Conservation (phyloP, 2,113 vertebrate genomes). For the Poecile atricapillus region DNA sequence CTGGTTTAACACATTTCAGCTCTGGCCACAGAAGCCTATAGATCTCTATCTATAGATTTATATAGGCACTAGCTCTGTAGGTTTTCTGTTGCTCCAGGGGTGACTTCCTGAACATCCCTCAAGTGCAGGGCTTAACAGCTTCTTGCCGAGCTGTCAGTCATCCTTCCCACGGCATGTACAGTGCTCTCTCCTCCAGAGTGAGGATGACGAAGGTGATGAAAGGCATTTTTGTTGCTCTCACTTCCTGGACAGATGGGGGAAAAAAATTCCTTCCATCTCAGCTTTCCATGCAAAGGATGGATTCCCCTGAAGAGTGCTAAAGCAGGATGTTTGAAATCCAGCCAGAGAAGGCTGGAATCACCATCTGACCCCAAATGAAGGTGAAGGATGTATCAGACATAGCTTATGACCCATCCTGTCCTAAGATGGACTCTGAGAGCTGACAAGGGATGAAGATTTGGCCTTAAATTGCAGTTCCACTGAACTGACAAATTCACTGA, state of each 20-base stretch:
- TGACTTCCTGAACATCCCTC: not conserved
- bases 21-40: not conserved
- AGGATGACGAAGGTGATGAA: slow-evolving; percentile 6
- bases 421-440: not conserved
- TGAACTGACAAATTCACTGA: not conserved
- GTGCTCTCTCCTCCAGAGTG: not conserved
- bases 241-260: not conserved
- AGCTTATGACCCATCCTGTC: not conserved
- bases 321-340: not conserved
- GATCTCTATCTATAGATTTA: not conserved
- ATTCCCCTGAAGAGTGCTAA: not conserved
- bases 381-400: not conserved
- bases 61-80: not conserved
- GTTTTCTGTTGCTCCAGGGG: not conserved
- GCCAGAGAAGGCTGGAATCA: not conserved
- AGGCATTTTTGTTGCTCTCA: slow-evolving; percentile 3
- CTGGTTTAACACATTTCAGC: not conserved
- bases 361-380: not conserved
- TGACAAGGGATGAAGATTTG: not conserved
- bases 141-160: not conserved
- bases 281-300: not conserved
- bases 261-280: slow-evolving; percentile 1
- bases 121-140: not conserved
- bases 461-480: not conserved
- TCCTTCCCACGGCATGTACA: not conserved